phyloP scores from a whole-genome alignment of 2,113 vertebrate species.

The Nerophis lumbriciformis region DNA sequence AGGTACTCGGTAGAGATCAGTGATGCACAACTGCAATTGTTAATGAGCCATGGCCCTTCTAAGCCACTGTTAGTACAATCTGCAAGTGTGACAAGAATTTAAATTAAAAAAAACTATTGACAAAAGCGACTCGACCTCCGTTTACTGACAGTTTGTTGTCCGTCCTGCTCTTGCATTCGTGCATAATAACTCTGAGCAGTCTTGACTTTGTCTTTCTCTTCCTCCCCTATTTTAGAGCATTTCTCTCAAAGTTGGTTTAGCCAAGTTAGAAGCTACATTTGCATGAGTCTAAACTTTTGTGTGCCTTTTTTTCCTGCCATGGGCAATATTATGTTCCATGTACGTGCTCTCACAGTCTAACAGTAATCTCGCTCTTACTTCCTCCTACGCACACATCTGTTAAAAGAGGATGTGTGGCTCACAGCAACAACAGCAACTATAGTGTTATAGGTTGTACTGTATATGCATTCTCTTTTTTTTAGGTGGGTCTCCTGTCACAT shows the following conservation, averaged over 20 bases:
- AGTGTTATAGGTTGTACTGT: conserved; percentile 16
- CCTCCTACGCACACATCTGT: conserved; percentile 60
- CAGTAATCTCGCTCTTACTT: conserved; percentile 44
- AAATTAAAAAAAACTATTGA: conserved; percentile 48
- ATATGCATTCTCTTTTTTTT: conserved; percentile 24
- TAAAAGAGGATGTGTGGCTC: conserved; percentile 52
- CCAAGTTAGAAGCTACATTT: conserved; percentile 26
- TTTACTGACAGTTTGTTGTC: conserved; percentile 38
- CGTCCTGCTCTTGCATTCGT: conserved; percentile 31
- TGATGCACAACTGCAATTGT: conserved; percentile 36
- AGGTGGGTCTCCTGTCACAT: conserved; percentile 16
- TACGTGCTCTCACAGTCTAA: conserved; percentile 14
- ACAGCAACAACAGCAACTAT: conserved; percentile 34
- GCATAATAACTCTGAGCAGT: conserved; percentile 29
- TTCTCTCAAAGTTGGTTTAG: conserved; percentile 36
- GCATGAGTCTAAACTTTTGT: conserved; percentile 22
- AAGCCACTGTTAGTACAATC: conserved; percentile 47
- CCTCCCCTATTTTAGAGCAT: conserved; percentile 26
- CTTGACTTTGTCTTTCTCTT: conserved; percentile 11
- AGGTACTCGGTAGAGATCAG: conserved; percentile 49
- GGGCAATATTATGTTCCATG: conserved; percentile 20
- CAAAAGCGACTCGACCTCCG: conserved; percentile 29
- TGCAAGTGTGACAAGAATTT: conserved; percentile 50
- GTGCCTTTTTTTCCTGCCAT: conserved; percentile 22
- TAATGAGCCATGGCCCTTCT: conserved; percentile 39